Percentiles rank a stretch among this genome's conserved stretches.
These are phyloP conservation scores for Nothocercus nigrocapillus DNA, from an alignment of 2,113 vertebrate genomes.

Conservation along the genomic window DNA sequence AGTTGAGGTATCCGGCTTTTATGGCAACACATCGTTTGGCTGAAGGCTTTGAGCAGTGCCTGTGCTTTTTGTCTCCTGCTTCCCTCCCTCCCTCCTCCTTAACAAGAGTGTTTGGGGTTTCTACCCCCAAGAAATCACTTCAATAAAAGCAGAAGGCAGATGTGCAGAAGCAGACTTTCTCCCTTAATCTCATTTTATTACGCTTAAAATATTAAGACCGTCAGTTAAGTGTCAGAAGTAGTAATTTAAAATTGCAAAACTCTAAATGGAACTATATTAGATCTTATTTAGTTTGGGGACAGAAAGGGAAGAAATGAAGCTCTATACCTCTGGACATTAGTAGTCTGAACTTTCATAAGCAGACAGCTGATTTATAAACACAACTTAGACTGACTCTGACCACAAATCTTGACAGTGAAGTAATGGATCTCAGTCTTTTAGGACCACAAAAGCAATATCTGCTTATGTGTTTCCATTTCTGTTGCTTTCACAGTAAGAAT, in stretches of 20 bases:
- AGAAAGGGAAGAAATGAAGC: neutral
- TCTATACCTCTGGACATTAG: neutral
- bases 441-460: neutral
- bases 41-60: neutral
- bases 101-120: no score
- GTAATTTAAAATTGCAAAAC: neutral
- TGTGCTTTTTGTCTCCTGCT: no score
- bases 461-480: neutral
- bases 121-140: neutral
- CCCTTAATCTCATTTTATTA: neutral
- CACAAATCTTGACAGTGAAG: neutral
- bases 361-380: neutral
- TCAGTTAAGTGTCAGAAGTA: neutral
- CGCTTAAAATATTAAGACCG: neutral
- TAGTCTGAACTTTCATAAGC: neutral
- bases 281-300: neutral
- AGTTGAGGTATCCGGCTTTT: neutral
- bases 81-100: no score
- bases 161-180: neutral
- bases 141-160: neutral
- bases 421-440: neutral
- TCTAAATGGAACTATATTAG: neutral
- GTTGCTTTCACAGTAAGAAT: neutral
- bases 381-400: neutral
- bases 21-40: neutral